Evolutionary conservation across 2,797 vertebrate species (phyloP).

Genomic region (Manis javanica): DNA sequence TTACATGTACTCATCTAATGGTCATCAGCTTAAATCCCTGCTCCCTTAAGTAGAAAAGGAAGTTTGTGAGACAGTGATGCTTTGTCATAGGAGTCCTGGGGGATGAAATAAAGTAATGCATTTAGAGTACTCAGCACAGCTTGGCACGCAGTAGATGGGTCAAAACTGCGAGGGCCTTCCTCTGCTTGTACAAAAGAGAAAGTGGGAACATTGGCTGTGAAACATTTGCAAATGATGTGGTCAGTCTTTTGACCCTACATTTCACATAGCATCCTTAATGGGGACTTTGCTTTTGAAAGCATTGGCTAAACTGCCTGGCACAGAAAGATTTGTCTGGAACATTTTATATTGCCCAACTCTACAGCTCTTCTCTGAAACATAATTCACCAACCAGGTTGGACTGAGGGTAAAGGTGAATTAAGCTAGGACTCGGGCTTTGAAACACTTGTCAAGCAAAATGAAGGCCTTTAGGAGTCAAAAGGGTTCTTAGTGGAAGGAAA

Average conservation of each 20-base stretch:
- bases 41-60: background rate
- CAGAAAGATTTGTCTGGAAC: background rate
- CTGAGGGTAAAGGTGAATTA: background rate
- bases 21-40: background rate
- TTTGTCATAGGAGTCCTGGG: background rate
- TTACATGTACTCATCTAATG: background rate
- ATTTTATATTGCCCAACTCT: background rate
- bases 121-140: background rate
- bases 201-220: too few relatives aligned
- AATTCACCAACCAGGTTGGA: background rate
- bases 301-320: too few relatives aligned
- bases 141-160: fast-evolving
- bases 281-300: background rate
- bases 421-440: background rate
- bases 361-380: background rate
- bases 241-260: too few relatives aligned
- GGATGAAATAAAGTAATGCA: background rate
- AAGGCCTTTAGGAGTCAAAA: background rate
- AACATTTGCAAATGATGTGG: too few relatives aligned
- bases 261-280: too few relatives aligned
- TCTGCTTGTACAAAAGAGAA: background rate
- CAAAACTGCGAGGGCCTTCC: background rate
- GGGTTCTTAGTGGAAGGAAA: background rate
- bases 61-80: background rate
- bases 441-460: background rate